Percentiles rank a stretch among this genome's conserved stretches.
phyloP scores from a whole-genome alignment of 1,140 invertebrate genomes.

The Aphis craccivora region DNA sequence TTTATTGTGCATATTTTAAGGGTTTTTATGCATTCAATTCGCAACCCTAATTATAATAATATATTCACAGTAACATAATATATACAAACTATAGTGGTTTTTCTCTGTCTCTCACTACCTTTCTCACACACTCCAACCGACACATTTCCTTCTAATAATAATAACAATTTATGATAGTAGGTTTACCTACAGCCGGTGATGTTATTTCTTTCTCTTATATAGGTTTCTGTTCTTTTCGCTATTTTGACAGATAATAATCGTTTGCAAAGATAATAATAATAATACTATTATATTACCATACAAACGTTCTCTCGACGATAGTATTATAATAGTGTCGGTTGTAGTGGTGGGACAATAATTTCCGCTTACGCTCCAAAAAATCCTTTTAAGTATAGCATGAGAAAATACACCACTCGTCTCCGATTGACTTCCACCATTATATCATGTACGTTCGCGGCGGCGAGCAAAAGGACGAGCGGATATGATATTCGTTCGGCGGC shows the following conservation, averaged over 20 bases:
- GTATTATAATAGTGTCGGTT: conserved; percentile 6
- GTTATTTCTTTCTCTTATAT: not conserved
- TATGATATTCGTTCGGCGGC: conserved; percentile 30
- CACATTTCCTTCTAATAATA: not conserved
- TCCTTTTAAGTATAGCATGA: conserved; percentile 1
- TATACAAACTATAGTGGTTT: not conserved
- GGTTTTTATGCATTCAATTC: not conserved
- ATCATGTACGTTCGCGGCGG: not conserved
- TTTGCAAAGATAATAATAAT: not conserved
- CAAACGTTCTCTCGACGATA: not conserved
- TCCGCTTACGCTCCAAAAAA: conserved; percentile 3
- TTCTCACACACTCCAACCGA: not conserved
- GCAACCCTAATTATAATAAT: not conserved
- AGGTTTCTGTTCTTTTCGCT: not conserved
- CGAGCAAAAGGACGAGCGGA: not conserved
- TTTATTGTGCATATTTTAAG: not conserved
- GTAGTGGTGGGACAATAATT: conserved; percentile 12
- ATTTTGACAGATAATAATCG: conserved; percentile 2
- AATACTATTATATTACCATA: not conserved
- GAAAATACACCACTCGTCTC: conserved; percentile 2
- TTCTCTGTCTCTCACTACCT: not conserved
- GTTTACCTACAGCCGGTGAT: not conserved
- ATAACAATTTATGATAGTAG: not conserved
- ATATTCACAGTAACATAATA: not conserved
- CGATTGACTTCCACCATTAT: conserved; percentile 16